Conservation (phyloP, 2,797 vertebrate genomes). For the Acipenser oxyrinchus region DNA sequence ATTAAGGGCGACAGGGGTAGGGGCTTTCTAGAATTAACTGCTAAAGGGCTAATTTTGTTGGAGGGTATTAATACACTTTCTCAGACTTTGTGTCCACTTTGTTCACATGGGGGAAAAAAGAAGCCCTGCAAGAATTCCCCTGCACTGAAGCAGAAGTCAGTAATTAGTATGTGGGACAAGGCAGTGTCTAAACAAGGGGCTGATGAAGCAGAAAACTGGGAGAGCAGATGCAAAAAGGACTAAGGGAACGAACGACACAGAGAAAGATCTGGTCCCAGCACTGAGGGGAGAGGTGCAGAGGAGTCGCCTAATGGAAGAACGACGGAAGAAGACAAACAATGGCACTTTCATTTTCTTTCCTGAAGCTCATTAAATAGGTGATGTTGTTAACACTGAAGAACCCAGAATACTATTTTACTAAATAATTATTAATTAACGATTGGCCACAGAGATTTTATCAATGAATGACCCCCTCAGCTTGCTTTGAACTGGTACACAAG, state of each 20-base stretch:
- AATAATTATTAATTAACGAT: too few relatives aligned
- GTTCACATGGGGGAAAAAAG: slow-evolving; percentile 55
- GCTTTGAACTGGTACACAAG: too few relatives aligned
- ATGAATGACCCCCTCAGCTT: too few relatives aligned
- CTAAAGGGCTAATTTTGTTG: not conserved
- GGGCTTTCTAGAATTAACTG: too few relatives aligned
- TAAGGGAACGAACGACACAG: slow-evolving; percentile 8
- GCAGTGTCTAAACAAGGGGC: slow-evolving; percentile 54
- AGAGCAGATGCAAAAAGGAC: slow-evolving; percentile 50
- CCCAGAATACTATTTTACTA: too few relatives aligned
- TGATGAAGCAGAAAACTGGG: slow-evolving; percentile 56
- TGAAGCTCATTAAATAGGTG: slow-evolving; percentile 43
- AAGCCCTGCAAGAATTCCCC: slow-evolving; percentile 55
- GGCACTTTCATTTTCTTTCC: slow-evolving; percentile 27
- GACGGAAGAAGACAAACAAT: slow-evolving; percentile 24
- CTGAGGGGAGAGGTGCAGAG: slow-evolving; percentile 34
- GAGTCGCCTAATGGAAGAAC: slow-evolving; percentile 26
- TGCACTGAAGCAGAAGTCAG: slow-evolving; percentile 52
- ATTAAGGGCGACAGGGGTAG: too few relatives aligned
- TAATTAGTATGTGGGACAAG: slow-evolving; percentile 67
- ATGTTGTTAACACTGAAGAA: too few relatives aligned
- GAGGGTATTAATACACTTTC: slow-evolving; percentile 28
- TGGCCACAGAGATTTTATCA: too few relatives aligned
- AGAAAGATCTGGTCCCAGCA: slow-evolving; percentile 22
- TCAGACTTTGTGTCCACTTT: slow-evolving; percentile 51